Evolutionary conservation across 2,888 invertebrate genomes (phyloP).

Genomic region (Sarcophaga variegata): DNA sequence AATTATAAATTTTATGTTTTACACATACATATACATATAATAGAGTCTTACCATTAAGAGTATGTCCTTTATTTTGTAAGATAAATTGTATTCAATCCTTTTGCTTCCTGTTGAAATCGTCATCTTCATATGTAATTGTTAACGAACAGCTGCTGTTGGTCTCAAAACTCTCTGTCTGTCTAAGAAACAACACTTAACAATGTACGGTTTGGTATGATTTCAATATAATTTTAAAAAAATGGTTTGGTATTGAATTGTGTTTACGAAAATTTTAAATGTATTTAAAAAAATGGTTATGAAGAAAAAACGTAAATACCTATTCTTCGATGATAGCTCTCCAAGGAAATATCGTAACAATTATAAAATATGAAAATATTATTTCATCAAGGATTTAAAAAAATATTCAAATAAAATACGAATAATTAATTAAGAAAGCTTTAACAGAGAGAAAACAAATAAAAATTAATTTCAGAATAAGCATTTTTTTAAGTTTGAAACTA

Average conservation of each 20-base stretch:
- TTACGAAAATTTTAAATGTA: neutral
- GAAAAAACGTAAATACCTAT: too few species aligned
- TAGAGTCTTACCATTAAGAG: constrained; percentile 53
- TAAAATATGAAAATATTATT: too few species aligned
- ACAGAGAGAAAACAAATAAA: too few species aligned
- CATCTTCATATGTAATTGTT: neutral
- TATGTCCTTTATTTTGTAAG: constrained; percentile 15
- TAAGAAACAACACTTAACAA: constrained; percentile 66
- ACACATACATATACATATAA: constrained; percentile 29
- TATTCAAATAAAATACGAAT: too few species aligned
- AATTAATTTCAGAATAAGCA: too few species aligned
- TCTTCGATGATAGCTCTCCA: too few species aligned
- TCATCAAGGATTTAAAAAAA: too few species aligned
- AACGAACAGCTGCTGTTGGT: constrained; percentile 37
- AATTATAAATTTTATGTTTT: constrained; percentile 19
- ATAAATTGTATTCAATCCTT: constrained; percentile 12
- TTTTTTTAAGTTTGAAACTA: too few species aligned
- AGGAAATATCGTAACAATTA: too few species aligned
- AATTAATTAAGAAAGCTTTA: too few species aligned
- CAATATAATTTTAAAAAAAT: neutral
- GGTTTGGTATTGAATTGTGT: neutral
- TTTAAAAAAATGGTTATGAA: neutral
- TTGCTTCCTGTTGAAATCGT: neutral
- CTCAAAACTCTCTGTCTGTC: constrained; percentile 58
- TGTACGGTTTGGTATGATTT: constrained; percentile 55